These are phyloP conservation scores for Musca domestica DNA, from an alignment of 1,140 invertebrate genomes.

Conservation along the genomic window DNA sequence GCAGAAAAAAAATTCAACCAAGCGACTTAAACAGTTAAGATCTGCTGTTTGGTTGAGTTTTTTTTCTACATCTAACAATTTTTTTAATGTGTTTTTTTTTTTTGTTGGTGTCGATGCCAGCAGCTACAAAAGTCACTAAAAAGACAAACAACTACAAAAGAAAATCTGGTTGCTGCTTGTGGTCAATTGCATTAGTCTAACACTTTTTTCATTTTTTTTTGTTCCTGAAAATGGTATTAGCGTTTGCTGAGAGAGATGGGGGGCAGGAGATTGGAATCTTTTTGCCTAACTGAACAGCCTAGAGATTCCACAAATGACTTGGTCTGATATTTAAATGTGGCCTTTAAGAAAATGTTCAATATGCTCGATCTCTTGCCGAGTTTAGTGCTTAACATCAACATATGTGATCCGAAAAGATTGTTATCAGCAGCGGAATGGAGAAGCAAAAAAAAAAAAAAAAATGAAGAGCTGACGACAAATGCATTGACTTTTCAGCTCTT, in stretches of 20 bases:
- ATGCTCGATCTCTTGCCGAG: conserved; percentile 5
- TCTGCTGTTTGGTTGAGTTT: conserved; percentile 1
- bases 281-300: too few species aligned
- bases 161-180: neutral
- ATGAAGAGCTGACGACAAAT: neutral
- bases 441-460: neutral
- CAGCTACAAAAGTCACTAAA: too few species aligned
- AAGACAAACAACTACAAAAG: neutral
- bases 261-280: too few species aligned
- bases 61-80: too few species aligned
- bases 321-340: conserved; percentile 15
- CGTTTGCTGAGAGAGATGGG: neutral
- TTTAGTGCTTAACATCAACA: conserved; percentile 9
- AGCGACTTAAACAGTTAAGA: conserved; percentile 5
- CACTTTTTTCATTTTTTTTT: neutral
- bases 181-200: neutral
- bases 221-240: neutral
- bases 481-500: too few species aligned
- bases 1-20: too few species aligned
- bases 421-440: neutral
- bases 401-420: neutral
- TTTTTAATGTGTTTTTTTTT: too few species aligned
- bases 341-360: conserved; percentile 1
- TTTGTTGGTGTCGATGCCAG: too few species aligned
- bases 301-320: too few species aligned